Evolutionary conservation across 2,888 invertebrate genomes (phyloP).

Genomic region (Andrena bucephala): DNA sequence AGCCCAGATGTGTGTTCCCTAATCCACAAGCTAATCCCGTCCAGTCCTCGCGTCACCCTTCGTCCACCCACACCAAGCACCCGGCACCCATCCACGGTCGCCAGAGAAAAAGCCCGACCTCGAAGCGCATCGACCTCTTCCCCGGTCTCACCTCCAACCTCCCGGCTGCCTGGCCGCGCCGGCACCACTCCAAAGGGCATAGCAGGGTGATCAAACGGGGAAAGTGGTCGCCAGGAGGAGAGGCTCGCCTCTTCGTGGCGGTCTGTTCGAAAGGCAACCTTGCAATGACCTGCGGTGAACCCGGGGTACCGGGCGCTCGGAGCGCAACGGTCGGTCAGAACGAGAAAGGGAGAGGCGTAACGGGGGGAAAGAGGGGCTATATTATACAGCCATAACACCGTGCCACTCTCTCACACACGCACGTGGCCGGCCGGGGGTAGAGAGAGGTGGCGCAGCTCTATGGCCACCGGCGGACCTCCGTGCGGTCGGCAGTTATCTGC

Average conservation of each 20-base stretch:
- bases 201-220: constrained; percentile 69
- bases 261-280: constrained; percentile 80
- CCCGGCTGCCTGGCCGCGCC: constrained; percentile 49
- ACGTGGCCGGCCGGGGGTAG: constrained; percentile 45
- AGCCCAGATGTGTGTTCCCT: background rate
- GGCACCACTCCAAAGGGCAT: constrained; percentile 62
- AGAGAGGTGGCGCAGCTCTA: constrained; percentile 59
- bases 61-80: constrained; percentile 20
- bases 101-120: constrained; percentile 30
- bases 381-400: constrained; percentile 60
- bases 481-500: constrained; percentile 81
- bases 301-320: constrained; percentile 66
- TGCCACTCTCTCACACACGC: constrained; percentile 41
- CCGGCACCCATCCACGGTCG: background rate
- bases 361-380: constrained; percentile 35
- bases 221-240: constrained; percentile 72
- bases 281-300: constrained; percentile 83
- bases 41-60: background rate
- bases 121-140: constrained; percentile 62
- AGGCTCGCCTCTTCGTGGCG: constrained; percentile 67
- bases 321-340: constrained; percentile 30
- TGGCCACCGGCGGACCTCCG: constrained; percentile 80
- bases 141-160: constrained; percentile 55
- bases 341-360: constrained; percentile 27
- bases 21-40: background rate